Conservation (phyloP, 2,797 vertebrate genomes). For the Channallabes apus region DNA sequence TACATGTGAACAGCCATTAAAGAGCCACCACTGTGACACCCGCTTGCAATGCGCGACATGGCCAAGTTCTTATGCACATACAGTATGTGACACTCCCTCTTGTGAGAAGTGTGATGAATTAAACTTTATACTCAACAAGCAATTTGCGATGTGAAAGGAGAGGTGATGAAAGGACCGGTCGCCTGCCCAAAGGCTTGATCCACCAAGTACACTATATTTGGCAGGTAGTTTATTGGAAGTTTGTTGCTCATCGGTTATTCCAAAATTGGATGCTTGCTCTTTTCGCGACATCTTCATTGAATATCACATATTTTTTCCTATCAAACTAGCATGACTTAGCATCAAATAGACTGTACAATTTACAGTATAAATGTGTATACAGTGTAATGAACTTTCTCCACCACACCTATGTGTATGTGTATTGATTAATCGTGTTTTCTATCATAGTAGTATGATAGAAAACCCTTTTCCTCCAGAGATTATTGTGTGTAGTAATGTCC, state of each 20-base stretch:
- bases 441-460: not conserved
- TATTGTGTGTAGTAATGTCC: conserved; percentile 10
- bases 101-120: conserved; percentile 35
- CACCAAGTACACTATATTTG: conserved; percentile 68
- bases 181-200: conserved; percentile 51
- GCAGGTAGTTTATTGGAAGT: conserved; percentile 59
- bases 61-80: conserved; percentile 37
- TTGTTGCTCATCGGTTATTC: conserved; percentile 74
- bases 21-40: conserved; percentile 32
- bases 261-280: conserved; percentile 72
- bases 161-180: conserved; percentile 6
- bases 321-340: conserved; percentile 60
- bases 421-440: not conserved
- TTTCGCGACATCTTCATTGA: conserved; percentile 74
- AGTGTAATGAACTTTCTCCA: not conserved
- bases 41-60: conserved; percentile 15
- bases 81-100: conserved; percentile 42
- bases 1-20: conserved; percentile 46
- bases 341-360: not conserved
- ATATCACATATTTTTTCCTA: conserved; percentile 73
- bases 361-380: not conserved
- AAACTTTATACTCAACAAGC: conserved; percentile 20
- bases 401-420: not conserved
- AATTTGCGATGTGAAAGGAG: conserved; percentile 14
- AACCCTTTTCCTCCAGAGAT: not conserved